phyloP scores from a whole-genome alignment of 2,797 vertebrate genomes.

The Channallabes apus region DNA sequence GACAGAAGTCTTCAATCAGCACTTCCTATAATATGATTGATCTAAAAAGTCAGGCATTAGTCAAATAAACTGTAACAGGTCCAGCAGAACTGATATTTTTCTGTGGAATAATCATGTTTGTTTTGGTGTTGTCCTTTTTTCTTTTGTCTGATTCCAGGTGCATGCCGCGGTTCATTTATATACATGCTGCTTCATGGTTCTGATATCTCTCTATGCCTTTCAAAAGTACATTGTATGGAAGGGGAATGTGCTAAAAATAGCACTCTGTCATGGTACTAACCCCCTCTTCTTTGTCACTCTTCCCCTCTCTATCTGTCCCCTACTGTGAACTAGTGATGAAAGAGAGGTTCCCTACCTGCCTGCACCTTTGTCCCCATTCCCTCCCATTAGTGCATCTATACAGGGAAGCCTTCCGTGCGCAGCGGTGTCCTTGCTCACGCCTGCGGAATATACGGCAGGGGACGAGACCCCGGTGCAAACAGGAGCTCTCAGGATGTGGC shows the following conservation, averaged over 20 bases:
- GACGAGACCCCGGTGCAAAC: constrained; percentile 33
- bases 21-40: neutral
- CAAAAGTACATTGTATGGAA: constrained; percentile 49
- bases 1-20: neutral
- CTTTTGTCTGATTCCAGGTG: constrained; percentile 24
- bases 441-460: constrained; percentile 25
- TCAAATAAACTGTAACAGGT: neutral
- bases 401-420: constrained; percentile 21
- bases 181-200: constrained; percentile 36
- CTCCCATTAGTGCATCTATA: constrained; percentile 40
- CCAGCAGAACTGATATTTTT: neutral
- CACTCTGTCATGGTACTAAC: constrained; percentile 26
- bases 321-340: constrained; percentile 29
- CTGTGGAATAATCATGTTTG: constrained; percentile 2
- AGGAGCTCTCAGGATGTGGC: constrained; percentile 35
- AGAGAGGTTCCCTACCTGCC: constrained; percentile 30
- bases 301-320: constrained; percentile 29
- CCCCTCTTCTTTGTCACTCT: constrained; percentile 6
- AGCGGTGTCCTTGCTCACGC: constrained; percentile 22
- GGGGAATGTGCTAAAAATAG: constrained; percentile 50
- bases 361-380: constrained; percentile 29
- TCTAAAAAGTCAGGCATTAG: neutral
- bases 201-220: constrained; percentile 31
- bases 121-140: constrained; percentile 12
- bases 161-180: constrained; percentile 42